Evolutionary conservation across 2,113 vertebrate genomes (phyloP).

Genomic region (Rutilus rutilus): DNA sequence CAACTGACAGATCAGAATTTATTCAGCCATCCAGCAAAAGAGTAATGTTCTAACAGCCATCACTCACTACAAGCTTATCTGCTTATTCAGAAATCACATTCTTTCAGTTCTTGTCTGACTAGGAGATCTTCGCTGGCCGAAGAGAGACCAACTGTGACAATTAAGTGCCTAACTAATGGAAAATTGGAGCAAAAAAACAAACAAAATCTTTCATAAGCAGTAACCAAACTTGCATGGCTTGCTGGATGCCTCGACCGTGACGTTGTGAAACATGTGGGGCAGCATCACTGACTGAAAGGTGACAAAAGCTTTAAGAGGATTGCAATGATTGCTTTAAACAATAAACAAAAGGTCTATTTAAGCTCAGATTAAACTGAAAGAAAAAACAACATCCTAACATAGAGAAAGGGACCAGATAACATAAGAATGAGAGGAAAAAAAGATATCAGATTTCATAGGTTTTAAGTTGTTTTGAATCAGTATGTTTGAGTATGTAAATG

Average conservation of each 20-base stretch:
- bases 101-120: background rate
- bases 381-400: background rate
- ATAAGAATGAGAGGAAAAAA: background rate
- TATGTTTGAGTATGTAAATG: background rate
- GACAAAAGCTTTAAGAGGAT: background rate
- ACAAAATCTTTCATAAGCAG: background rate
- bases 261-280: constrained; percentile 12
- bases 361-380: background rate
- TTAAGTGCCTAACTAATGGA: background rate
- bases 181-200: background rate
- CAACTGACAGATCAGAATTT: background rate
- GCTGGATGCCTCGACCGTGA: background rate
- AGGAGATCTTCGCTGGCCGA: background rate
- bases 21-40: background rate
- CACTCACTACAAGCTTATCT: constrained; percentile 29
- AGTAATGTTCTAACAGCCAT: constrained; percentile 6
- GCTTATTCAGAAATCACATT: constrained; percentile 32
- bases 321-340: background rate
- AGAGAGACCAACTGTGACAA: background rate
- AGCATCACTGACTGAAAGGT: background rate
- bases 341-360: background rate
- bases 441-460: background rate
- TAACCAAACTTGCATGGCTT: background rate
- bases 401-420: background rate
- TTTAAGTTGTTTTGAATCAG: background rate